Percentiles rank a stretch among this genome's conserved stretches.
These are phyloP conservation scores for Alces alces DNA, from an alignment of 2,113 vertebrate species.

Conservation along the genomic window DNA sequence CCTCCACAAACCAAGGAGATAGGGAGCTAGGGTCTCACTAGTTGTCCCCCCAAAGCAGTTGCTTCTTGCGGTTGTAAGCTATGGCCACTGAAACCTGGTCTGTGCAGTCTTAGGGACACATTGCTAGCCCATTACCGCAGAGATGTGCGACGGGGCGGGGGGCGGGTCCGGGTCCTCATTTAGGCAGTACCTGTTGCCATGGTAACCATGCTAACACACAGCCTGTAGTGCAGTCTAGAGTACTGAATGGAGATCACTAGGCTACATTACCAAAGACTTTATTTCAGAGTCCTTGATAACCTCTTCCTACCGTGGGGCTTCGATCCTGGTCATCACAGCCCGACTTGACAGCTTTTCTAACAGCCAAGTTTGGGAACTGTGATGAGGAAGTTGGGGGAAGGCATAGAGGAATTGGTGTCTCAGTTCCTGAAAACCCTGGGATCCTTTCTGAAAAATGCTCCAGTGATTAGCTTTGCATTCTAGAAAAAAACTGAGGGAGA, in stretches of 20 bases:
- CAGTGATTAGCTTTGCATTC: neutral
- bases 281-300: neutral
- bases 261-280: neutral
- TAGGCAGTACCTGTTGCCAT: neutral
- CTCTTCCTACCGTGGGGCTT: neutral
- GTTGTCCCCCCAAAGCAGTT: neutral
- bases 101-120: neutral
- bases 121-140: too few species aligned
- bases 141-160: fast-evolving
- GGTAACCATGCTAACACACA: neutral
- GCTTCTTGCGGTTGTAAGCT: neutral
- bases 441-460: neutral
- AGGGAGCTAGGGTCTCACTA: neutral
- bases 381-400: neutral
- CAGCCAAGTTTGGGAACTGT: neutral
- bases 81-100: neutral
- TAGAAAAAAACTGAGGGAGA: neutral
- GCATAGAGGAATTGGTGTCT: neutral
- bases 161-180: neutral
- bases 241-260: neutral
- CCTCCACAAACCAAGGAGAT: neutral
- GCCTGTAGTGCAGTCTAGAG: neutral
- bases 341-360: neutral
- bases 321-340: neutral
- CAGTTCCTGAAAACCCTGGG: neutral